Evolutionary conservation across 2,113 vertebrate genomes (phyloP).

Genomic region (Calidris pygmaea): DNA sequence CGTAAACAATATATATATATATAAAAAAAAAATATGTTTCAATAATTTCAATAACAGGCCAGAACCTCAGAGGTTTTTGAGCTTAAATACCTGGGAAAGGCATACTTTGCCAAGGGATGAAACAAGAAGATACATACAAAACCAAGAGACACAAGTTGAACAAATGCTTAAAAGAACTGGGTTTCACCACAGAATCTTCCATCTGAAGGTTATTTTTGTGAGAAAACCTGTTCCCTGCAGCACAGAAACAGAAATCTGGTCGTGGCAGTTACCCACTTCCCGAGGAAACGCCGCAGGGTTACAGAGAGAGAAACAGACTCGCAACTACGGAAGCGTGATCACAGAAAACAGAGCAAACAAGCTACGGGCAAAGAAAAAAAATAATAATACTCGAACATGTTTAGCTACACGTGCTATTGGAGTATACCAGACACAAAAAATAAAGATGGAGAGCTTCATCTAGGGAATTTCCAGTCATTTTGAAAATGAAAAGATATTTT

Average conservation of each 20-base stretch:
- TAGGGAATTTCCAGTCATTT: background rate
- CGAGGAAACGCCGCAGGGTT: background rate
- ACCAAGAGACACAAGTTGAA: background rate
- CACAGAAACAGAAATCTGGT: background rate
- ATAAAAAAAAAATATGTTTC: background rate
- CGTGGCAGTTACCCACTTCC: background rate
- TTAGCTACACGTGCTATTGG: background rate
- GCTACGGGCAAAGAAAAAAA: background rate
- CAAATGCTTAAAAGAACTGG: background rate
- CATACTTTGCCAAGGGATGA: background rate
- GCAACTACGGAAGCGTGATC: background rate
- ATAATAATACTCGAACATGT: background rate
- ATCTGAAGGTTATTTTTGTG: background rate
- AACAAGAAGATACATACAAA: background rate
- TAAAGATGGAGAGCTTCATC: background rate
- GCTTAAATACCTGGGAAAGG: background rate
- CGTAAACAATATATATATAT: background rate
- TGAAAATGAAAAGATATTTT: background rate
- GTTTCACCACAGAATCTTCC: slow-evolving; percentile 15
- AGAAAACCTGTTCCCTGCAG: background rate
- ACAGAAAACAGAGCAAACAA: background rate
- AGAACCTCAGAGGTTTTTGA: background rate
- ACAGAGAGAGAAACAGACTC: background rate
- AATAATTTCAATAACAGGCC: background rate
- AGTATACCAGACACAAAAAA: background rate